Evolutionary conservation across 2,797 vertebrate genomes (phyloP).

Genomic region (Limosa lapponica): DNA sequence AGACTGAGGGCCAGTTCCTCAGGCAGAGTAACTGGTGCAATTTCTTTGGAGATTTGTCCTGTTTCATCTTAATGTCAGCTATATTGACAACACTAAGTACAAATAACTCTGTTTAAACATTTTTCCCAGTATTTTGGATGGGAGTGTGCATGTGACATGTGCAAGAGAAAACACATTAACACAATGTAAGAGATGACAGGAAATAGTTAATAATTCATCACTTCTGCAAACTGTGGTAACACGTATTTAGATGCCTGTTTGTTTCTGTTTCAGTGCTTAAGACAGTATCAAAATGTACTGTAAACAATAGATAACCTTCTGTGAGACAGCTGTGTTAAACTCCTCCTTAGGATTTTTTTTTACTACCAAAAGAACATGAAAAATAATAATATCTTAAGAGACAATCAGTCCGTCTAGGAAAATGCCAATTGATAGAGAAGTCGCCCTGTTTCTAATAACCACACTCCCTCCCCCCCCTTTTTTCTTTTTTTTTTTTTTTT

Average conservation of each 20-base stretch:
- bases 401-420: constrained; percentile 11
- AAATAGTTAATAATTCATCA: constrained; percentile 29
- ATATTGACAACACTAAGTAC: not conserved
- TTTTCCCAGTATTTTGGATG: not conserved
- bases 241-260: not conserved
- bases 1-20: not conserved
- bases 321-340: not conserved
- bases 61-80: not conserved
- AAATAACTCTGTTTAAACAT: not conserved
- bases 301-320: constrained; percentile 33
- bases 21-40: not conserved
- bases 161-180: not conserved
- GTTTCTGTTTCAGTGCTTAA: not conserved
- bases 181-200: not conserved
- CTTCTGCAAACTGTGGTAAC: not conserved
- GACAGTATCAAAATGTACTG: constrained; percentile 14
- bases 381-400: not conserved
- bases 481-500: not conserved
- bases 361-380: not conserved
- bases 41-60: not conserved
- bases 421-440: not conserved
- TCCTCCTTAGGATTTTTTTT: not conserved
- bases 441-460: not conserved
- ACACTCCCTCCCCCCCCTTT: rapidly evolving
- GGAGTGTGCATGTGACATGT: not conserved